Evolutionary conservation across 2,888 invertebrate genomes (phyloP).

Genomic region (Ornithoptera priamus): DNA sequence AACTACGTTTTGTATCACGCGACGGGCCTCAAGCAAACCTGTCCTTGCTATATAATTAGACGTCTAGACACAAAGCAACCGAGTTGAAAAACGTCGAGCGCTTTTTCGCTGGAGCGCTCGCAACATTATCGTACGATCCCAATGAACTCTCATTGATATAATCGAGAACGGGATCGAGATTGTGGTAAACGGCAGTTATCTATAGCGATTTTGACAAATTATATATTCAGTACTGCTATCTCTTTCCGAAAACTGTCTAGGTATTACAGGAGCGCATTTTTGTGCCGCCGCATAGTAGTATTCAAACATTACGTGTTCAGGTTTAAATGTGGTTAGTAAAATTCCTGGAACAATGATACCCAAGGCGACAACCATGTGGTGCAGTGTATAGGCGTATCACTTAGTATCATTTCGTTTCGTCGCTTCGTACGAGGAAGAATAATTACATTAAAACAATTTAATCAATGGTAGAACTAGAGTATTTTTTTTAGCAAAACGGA

Average conservation of each 20-base stretch:
- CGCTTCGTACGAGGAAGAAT: no score
- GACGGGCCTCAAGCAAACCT: constrained; percentile 34
- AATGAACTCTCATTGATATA: constrained; percentile 39
- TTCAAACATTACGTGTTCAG: no score
- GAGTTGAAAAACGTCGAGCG: constrained; percentile 39
- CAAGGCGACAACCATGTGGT: no score
- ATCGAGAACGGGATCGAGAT: constrained; percentile 6
- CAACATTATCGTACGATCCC: constrained; percentile 48
- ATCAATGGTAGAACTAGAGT: neutral
- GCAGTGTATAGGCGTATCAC: no score
- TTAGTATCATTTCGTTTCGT: no score
- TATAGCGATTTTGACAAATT: constrained; percentile 3
- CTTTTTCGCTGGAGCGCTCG: constrained; percentile 39
- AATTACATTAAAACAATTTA: no score
- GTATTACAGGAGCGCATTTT: no score
- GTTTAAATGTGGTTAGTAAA: no score
- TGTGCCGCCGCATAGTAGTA: no score
- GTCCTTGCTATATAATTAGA: constrained; percentile 35
- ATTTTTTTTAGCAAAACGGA: constrained; percentile 17
- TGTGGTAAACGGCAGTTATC: neutral
- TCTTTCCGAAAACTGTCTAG: no score
- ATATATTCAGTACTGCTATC: neutral
- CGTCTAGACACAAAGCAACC: constrained; percentile 35
- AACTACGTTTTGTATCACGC: constrained; percentile 26
- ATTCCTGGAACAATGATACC: no score